These are phyloP conservation scores for Unio delphinus DNA, from an alignment of 2,888 invertebrate species.

Conservation along the genomic window DNA sequence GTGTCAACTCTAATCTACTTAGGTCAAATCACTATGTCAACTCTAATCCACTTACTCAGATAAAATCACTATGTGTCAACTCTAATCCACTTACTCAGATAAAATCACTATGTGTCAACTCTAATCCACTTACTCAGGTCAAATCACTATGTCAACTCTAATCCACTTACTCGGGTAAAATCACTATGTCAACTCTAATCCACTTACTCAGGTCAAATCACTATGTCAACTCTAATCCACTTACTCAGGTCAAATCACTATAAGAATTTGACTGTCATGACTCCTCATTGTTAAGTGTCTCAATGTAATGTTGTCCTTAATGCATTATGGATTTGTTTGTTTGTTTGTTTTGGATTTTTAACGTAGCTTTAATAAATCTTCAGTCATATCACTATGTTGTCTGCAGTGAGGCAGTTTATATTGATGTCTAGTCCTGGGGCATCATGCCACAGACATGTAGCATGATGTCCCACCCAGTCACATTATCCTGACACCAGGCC, in stretches of 20 bases:
- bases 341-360: too few species aligned
- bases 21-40: constrained; percentile 20
- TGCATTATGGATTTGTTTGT: too few species aligned
- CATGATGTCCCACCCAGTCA: too few species aligned
- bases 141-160: constrained; percentile 55
- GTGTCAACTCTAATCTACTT: constrained; percentile 58
- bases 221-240: constrained; percentile 57
- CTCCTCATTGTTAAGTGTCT: too few species aligned
- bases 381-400: too few species aligned
- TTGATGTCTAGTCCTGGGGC: too few species aligned
- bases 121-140: constrained; percentile 37
- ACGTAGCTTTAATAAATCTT: too few species aligned
- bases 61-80: constrained; percentile 56
- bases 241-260: constrained; percentile 32
- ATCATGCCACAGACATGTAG: too few species aligned
- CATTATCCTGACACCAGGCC: too few species aligned
- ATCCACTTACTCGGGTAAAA: constrained; percentile 38
- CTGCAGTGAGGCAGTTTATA: too few species aligned
- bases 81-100: constrained; percentile 37
- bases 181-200: constrained; percentile 56
- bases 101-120: constrained; percentile 54
- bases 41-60: constrained; percentile 14
- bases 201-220: constrained; percentile 35
- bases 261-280: not conserved
- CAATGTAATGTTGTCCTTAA: too few species aligned